Percentiles rank a stretch among this genome's conserved stretches.
Evolutionary conservation across 2,888 invertebrate genomes (phyloP).

Genomic region (Agrochola macilenta): DNA sequence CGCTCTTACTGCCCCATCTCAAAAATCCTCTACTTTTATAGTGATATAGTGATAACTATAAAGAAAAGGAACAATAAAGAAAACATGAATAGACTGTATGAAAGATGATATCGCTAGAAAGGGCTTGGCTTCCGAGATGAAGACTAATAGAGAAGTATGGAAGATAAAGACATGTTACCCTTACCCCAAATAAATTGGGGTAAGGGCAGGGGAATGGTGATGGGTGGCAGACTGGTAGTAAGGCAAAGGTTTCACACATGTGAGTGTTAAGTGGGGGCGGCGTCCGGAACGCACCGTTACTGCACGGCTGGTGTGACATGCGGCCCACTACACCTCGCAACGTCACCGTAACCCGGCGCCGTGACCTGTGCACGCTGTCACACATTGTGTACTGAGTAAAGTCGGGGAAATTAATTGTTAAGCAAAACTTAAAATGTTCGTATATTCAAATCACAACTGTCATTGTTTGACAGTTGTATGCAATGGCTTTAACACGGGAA

Average conservation of each 20-base stretch:
- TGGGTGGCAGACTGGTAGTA: conserved; percentile 5
- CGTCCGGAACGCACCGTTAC: conserved; percentile 86
- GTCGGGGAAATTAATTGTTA: not conserved
- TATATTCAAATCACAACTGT: not conserved
- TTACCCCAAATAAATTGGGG: not conserved
- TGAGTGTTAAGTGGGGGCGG: conserved; percentile 63
- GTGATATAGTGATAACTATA: not conserved
- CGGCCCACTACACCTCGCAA: conserved; percentile 72
- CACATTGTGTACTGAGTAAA: conserved; percentile 35
- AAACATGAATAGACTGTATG: not conserved
- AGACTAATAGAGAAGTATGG: not conserved
- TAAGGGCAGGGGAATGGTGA: not conserved
- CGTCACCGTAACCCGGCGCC: conserved; percentile 63
- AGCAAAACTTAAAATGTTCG: not conserved
- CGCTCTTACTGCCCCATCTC: too few species aligned
- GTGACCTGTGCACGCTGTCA: conserved; percentile 61
- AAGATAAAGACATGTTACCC: not conserved
- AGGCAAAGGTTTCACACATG: conserved; percentile 62
- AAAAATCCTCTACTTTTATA: too few species aligned
- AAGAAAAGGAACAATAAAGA: not conserved
- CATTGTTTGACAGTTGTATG: not conserved
- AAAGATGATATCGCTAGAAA: not conserved
- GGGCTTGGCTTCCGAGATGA: not conserved
- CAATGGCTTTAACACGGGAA: not conserved
- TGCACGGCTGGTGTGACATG: conserved; percentile 83